These are phyloP conservation scores for Pseudachorutes palmiensis DNA, from an alignment of 1,140 invertebrate species.

Conservation along the genomic window DNA sequence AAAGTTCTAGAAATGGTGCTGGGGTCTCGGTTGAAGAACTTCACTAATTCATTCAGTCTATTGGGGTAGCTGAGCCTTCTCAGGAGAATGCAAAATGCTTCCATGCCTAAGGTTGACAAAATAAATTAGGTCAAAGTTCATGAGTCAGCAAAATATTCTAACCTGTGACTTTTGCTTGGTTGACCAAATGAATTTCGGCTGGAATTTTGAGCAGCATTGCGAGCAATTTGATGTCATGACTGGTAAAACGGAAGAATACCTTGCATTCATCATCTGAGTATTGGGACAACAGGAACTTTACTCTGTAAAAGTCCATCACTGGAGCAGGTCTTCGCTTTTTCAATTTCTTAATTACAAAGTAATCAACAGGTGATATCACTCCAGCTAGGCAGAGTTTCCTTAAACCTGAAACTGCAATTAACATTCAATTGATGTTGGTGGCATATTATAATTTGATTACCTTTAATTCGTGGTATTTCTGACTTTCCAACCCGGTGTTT, in stretches of 20 bases:
- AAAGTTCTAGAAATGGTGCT: conserved; percentile 8
- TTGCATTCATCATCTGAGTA: neutral
- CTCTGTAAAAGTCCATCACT: too few species aligned
- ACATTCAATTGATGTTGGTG: too few species aligned
- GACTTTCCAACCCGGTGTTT: too few species aligned
- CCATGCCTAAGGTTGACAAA: neutral
- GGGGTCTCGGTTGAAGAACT: neutral
- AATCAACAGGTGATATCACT: too few species aligned
- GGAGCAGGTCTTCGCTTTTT: too few species aligned
- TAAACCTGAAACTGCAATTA: too few species aligned
- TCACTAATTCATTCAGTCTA: neutral
- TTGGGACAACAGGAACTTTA: too few species aligned
- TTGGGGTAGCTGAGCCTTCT: neutral
- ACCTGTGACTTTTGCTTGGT: neutral
- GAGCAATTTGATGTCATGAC: neutral
- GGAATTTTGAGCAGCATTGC: neutral
- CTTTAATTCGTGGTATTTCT: too few species aligned
- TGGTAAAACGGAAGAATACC: neutral
- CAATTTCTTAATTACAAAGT: too few species aligned
- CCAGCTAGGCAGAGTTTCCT: too few species aligned
- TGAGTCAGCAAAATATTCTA: neutral
- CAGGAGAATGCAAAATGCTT: neutral
- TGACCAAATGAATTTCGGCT: neutral
- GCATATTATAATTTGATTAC: too few species aligned
- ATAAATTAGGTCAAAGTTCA: neutral